Evolutionary conservation across 2,113 vertebrate species (phyloP).

Genomic region (Sus scrofa): T2T-Sscrofa CM000812.6:19573001-19573500

Average conservation of each 20-base stretch:
- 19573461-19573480: conserved; percentile 31
- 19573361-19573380: too few relatives aligned
- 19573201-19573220: too few relatives aligned
- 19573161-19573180: too few relatives aligned
- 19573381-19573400: not conserved
- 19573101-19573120: not conserved
- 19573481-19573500: conserved; percentile 2
- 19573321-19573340: too few relatives aligned
- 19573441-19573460: not conserved
- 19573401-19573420: conserved; percentile 3
- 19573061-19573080: not conserved
- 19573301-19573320: too few relatives aligned
- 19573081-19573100: not conserved
- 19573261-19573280: too few relatives aligned
- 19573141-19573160: not conserved
- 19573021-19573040: not conserved
- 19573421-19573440: not conserved
- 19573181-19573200: too few relatives aligned
- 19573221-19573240: too few relatives aligned
- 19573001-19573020: not conserved
- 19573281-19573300: too few relatives aligned
- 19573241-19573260: too few relatives aligned
- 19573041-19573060: not conserved
- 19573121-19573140: not conserved
- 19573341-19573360: too few relatives aligned